A percentile compares a stretch with the other conserved stretches of the same genome.
Evolutionary conservation across 2,113 vertebrate species (phyloP).

Genomic region (Sciurus niger): DNA sequence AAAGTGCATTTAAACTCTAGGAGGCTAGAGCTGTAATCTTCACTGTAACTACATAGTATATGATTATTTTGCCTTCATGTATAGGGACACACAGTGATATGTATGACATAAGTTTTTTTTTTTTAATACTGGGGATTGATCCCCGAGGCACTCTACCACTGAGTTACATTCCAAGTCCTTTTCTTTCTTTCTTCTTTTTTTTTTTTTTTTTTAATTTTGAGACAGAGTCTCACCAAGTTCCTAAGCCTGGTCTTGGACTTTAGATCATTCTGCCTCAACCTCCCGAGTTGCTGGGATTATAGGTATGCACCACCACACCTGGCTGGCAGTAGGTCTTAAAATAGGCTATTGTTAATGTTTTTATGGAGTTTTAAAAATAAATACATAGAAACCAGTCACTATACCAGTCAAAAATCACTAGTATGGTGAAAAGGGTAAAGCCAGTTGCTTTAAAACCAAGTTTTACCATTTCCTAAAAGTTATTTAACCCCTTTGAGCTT

Average conservation of each 20-base stretch:
- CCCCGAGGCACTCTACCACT: no score
- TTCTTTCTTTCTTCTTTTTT: no score
- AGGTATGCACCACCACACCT: no score
- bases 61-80: constrained; percentile 42
- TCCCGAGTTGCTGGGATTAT: no score
- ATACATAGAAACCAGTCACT: neutral
- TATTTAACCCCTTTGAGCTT: neutral
- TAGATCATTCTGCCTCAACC: no score
- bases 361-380: neutral
- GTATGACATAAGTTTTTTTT: neutral
- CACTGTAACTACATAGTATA: neutral
- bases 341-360: neutral
- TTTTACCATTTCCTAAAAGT: neutral
- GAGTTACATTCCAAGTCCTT: no score
- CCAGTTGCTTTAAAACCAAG: neutral
- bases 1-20: constrained; percentile 19
- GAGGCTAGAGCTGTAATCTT: neutral
- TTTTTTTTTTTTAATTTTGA: no score
- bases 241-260: no score
- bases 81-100: neutral
- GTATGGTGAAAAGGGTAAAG: neutral
- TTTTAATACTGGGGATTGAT: no score
- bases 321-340: neutral
- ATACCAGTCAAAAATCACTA: neutral
- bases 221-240: no score